Evolutionary conservation across 1,140 invertebrate species (phyloP).

Genomic region (Scaptodrosophila lebanonensis): DNA sequence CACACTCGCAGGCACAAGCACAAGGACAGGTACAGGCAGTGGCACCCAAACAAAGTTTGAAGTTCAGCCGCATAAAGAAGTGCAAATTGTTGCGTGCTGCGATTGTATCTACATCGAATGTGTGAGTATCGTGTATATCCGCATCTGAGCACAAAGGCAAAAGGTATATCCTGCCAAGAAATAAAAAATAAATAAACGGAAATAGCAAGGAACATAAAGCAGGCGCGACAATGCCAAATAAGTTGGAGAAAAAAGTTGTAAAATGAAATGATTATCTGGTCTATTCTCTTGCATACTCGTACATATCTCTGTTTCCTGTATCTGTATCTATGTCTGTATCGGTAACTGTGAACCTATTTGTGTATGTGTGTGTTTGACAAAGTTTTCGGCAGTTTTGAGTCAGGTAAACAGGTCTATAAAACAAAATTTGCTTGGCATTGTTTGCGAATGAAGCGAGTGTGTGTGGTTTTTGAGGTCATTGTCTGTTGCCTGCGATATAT

Average conservation of each 20-base stretch:
- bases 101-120: slow-evolving; percentile 74
- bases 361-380: no score
- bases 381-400: slow-evolving; percentile 23
- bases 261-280: slow-evolving; percentile 74
- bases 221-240: slow-evolving; percentile 47
- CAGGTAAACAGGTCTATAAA: slow-evolving; percentile 62
- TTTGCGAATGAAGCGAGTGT: no score
- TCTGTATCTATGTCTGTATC: slow-evolving; percentile 14
- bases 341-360: no score
- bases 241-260: slow-evolving; percentile 75
- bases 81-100: slow-evolving; percentile 73
- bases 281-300: slow-evolving; percentile 59
- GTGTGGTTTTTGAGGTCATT: no score
- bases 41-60: slow-evolving; percentile 50
- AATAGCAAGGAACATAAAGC: slow-evolving; percentile 33
- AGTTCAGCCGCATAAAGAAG: slow-evolving; percentile 69
- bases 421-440: slow-evolving; percentile 32
- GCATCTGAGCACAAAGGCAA: slow-evolving; percentile 41
- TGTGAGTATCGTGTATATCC: slow-evolving; percentile 15
- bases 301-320: slow-evolving; percentile 26
- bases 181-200: slow-evolving; percentile 68
- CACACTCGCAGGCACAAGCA: neutral
- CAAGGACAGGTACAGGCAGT: neutral
- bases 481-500: no score
- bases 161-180: slow-evolving; percentile 71